A percentile compares a stretch with the other conserved stretches of the same genome.
phyloP scores from a whole-genome alignment of 2,888 invertebrate genomes.

The Drosophila algonquin region DNA sequence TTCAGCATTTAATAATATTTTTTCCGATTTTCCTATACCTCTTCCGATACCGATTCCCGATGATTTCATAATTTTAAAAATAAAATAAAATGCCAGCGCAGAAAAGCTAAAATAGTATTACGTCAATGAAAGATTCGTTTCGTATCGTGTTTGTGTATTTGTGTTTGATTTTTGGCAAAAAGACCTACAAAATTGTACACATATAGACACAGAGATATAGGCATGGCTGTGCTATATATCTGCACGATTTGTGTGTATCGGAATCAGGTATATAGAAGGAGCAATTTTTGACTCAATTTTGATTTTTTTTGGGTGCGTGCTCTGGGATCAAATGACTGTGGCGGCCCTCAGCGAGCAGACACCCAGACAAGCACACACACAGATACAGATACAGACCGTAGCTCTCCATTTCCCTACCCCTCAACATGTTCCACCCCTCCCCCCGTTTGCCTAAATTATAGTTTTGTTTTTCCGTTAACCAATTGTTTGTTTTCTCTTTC shows the following conservation, averaged over 20 bases:
- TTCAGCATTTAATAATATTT: constrained; percentile 33
- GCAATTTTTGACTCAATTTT: constrained; percentile 49
- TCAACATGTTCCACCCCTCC: constrained; percentile 37
- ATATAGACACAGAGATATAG: constrained; percentile 40
- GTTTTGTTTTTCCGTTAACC: constrained; percentile 63
- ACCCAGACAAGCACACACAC: constrained; percentile 19
- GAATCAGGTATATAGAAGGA: constrained; percentile 58
- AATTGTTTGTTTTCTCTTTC: constrained; percentile 66
- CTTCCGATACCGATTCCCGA: no score
- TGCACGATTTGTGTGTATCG: constrained; percentile 14
- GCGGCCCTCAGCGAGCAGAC: constrained; percentile 41
- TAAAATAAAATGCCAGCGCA: constrained; percentile 48
- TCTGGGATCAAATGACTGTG: constrained; percentile 71
- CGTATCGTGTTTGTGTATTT: constrained; percentile 31
- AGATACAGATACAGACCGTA: constrained; percentile 18
- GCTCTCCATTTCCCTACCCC: constrained; percentile 24
- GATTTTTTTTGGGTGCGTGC: constrained; percentile 45
- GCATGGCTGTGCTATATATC: constrained; percentile 30
- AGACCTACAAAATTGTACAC: constrained; percentile 62
- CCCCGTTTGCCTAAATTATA: constrained; percentile 43
- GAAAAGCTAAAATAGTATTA: constrained; percentile 53
- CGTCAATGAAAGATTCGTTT: constrained; percentile 66
- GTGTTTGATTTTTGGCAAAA: constrained; percentile 70
- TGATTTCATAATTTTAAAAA: constrained; percentile 79
- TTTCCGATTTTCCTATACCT: background rate